Conservation (phyloP, 2,888 invertebrate genomes). For the Gisinianus flammeolus region DNA sequence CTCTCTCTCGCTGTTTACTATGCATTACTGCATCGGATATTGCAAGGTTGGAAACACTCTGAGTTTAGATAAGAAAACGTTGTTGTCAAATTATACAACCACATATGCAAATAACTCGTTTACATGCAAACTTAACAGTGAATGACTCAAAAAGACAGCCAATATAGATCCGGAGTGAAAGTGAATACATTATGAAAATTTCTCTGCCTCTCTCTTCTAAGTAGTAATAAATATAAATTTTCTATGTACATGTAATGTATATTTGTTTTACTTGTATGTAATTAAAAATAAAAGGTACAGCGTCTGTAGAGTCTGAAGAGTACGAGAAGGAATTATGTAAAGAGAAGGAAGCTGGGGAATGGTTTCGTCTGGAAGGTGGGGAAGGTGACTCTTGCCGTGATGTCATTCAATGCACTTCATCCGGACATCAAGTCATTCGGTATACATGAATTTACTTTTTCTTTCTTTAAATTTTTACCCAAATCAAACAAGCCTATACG, state of each 20-base stretch:
- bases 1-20: slow-evolving; percentile 21
- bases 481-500: not conserved
- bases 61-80: slow-evolving; percentile 12
- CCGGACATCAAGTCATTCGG: slow-evolving; percentile 66
- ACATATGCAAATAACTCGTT: slow-evolving; percentile 35
- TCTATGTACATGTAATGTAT: not conserved
- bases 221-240: not conserved
- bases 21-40: slow-evolving; percentile 31
- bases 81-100: slow-evolving; percentile 30
- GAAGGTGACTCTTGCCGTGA: slow-evolving; percentile 92
- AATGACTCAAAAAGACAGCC: slow-evolving; percentile 17
- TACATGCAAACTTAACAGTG: slow-evolving; percentile 21
- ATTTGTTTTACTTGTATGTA: not conserved
- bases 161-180: slow-evolving; percentile 42
- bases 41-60: slow-evolving; percentile 28
- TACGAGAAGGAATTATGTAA: slow-evolving; percentile 89
- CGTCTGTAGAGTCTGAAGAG: slow-evolving; percentile 75
- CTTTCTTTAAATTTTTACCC: not conserved
- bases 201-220: not conserved
- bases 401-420: slow-evolving; percentile 93
- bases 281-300: slow-evolving; percentile 6
- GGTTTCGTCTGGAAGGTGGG: slow-evolving; percentile 88
- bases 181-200: slow-evolving; percentile 36
- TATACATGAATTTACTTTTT: slow-evolving; percentile 22
- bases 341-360: slow-evolving; percentile 93